Evolutionary conservation across 37 sponge, comb jelly and placozoan genomes (phyloP).

Genomic region (Spongilla lacustris): DNA sequence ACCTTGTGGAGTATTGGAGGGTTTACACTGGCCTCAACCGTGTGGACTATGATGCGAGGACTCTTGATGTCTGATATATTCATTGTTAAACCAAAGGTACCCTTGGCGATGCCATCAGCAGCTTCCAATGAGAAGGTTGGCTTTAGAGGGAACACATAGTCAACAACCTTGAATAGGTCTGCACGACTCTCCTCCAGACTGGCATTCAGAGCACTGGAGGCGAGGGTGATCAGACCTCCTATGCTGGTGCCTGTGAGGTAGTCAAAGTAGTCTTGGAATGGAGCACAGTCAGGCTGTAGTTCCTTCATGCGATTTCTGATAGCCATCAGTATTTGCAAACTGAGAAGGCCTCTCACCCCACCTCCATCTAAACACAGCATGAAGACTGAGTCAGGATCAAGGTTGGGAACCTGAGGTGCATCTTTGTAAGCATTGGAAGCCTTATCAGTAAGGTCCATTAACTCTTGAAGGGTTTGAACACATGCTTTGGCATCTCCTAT

Average conservation of each 20-base stretch:
- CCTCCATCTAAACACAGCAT: conserved; percentile 66
- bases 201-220: background rate
- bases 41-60: conserved; percentile 41
- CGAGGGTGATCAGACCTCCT: conserved; percentile 28
- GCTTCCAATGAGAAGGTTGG: background rate
- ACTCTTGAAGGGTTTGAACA: background rate
- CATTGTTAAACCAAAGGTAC: conserved; percentile 9
- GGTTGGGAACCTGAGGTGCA: background rate
- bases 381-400: background rate
- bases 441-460: background rate
- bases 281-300: background rate
- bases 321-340: conserved; percentile 39
- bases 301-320: conserved; percentile 28
- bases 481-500: background rate
- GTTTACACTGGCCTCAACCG: conserved; percentile 26
- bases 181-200: conserved; percentile 10
- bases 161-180: conserved; percentile 11
- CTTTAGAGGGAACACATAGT: conserved; percentile 22
- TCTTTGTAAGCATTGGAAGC: background rate
- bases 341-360: conserved; percentile 42
- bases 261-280: conserved; percentile 54
- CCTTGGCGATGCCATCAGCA: conserved; percentile 19
- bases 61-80: conserved; percentile 5
- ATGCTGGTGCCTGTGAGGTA: conserved; percentile 70
- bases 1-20: conserved; percentile 51